These are phyloP conservation scores for Gadus chalcogrammus DNA, from an alignment of 2,113 vertebrate species.

Conservation along the genomic window DNA sequence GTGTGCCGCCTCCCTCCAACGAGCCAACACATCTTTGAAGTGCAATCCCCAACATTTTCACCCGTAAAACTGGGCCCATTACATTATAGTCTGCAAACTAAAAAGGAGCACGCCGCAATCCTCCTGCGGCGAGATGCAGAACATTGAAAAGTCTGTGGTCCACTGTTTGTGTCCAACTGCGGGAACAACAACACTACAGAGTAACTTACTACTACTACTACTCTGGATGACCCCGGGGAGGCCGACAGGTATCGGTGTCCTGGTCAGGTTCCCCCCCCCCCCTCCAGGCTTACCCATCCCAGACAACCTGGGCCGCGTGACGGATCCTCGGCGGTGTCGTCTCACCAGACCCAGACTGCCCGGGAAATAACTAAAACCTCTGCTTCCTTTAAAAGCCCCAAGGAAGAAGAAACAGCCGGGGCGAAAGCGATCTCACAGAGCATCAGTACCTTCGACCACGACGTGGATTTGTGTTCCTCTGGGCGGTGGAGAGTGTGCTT, in stretches of 20 bases:
- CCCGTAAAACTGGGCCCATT: neutral
- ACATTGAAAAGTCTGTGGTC: constrained; percentile 22
- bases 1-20: constrained; percentile 4
- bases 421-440: constrained; percentile 6
- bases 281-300: constrained; percentile 53
- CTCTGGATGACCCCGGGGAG: constrained; percentile 19
- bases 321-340: constrained; percentile 28
- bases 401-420: constrained; percentile 10
- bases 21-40: constrained; percentile 19
- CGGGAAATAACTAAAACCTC: neutral
- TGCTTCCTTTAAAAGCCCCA: no score
- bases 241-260: constrained; percentile 33
- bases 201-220: constrained; percentile 5
- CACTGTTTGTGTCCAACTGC: neutral
- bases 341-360: constrained; percentile 18
- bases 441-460: neutral
- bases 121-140: constrained; percentile 12
- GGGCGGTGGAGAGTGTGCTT: neutral
- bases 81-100: no score
- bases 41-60: neutral
- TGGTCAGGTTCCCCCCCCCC: constrained; percentile 40
- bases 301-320: constrained; percentile 38
- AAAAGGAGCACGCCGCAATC: constrained; percentile 14
- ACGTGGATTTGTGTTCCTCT: constrained; percentile 3
- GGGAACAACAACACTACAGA: constrained; percentile 11